phyloP scores from a whole-genome alignment of 1,140 invertebrate genomes.

The Drosophila repletoides region DNA sequence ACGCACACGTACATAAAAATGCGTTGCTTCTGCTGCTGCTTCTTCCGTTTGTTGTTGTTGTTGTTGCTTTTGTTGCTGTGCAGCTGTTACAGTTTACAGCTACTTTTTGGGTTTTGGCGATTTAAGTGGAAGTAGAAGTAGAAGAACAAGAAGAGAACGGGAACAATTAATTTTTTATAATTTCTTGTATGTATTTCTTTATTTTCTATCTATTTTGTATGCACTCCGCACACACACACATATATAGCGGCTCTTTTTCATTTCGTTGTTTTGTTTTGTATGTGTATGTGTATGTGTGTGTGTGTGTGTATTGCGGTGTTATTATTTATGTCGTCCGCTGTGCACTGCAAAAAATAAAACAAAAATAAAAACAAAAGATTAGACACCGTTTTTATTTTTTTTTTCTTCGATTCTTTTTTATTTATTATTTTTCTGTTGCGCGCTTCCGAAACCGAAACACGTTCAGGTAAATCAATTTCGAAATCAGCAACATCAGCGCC shows the following conservation, averaged over 20 bases:
- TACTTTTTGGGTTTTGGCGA: slow-evolving; percentile 31
- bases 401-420: slow-evolving; percentile 7
- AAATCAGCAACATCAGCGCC: slow-evolving; percentile 55
- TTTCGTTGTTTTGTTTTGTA: slow-evolving; percentile 20
- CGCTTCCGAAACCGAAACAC: slow-evolving; percentile 47
- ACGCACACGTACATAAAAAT: too few relatives aligned
- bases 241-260: slow-evolving; percentile 22
- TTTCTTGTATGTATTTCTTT: slow-evolving; percentile 15
- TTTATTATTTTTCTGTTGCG: slow-evolving; percentile 10
- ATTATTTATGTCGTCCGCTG: slow-evolving; percentile 18
- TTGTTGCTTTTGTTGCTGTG: slow-evolving; percentile 21
- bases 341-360: too few relatives aligned
- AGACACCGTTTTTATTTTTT: slow-evolving; percentile 5
- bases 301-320: slow-evolving; percentile 14
- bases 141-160: slow-evolving; percentile 10
- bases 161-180: slow-evolving; percentile 18
- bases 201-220: slow-evolving; percentile 34
- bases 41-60: slow-evolving; percentile 16
- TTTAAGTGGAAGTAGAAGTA: slow-evolving; percentile 18
- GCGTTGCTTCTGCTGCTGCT: slow-evolving; percentile 42
- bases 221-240: slow-evolving; percentile 22
- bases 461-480: slow-evolving; percentile 61
- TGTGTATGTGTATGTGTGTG: slow-evolving; percentile 9
- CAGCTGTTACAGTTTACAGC: slow-evolving; percentile 49
- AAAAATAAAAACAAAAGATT: slow-evolving; percentile 21